Conservation (phyloP, 1,140 invertebrate genomes). For the Aculops lycopersici region DNA sequence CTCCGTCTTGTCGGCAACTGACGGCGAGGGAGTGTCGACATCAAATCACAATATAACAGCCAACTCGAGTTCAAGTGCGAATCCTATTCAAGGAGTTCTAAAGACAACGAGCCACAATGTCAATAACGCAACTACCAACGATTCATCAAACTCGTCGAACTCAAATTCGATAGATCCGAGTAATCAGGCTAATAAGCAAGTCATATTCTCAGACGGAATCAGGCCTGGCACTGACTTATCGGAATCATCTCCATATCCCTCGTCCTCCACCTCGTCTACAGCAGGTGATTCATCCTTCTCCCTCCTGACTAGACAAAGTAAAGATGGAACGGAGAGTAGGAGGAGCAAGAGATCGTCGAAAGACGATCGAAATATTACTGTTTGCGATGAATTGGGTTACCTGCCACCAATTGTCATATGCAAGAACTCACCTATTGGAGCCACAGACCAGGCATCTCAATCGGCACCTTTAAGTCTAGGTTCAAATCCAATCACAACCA, state of each 20-base stretch:
- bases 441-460: not conserved
- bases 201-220: conserved; percentile 71
- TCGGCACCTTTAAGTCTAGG: not conserved
- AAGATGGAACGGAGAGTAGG: not conserved
- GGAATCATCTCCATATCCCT: conserved; percentile 16
- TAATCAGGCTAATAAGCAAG: too few relatives aligned
- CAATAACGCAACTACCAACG: not conserved
- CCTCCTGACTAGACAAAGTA: not conserved
- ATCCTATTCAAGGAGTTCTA: too few relatives aligned
- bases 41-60: not conserved
- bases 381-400: not conserved
- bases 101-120: not conserved
- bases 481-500: not conserved
- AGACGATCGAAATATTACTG: not conserved
- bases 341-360: not conserved
- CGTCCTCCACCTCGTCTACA: not conserved
- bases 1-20: not conserved
- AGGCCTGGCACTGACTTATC: conserved; percentile 56
- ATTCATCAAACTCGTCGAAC: not conserved
- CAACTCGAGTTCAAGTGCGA: not conserved
- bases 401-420: not conserved
- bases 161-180: conserved; percentile 16
- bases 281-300: not conserved
- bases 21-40: not conserved
- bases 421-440: not conserved